Conservation (phyloP, 2,888 invertebrate genomes). For the Drosophila mayaguana region DNA sequence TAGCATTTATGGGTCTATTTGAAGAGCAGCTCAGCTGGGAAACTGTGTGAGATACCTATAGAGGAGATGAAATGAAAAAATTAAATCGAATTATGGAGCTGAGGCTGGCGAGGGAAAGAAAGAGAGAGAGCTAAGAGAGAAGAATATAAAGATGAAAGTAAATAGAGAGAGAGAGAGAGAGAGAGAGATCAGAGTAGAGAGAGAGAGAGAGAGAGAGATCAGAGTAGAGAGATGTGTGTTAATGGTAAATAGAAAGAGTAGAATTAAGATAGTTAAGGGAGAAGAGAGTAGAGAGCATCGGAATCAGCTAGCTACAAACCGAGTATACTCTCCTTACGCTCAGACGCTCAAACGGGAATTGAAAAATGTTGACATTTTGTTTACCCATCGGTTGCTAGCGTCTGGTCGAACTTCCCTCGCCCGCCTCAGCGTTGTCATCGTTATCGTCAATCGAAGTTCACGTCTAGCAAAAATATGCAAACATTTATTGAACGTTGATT, state of each 20-base stretch:
- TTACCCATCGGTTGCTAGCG: conserved; percentile 59
- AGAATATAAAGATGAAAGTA: background rate
- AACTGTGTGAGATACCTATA: too few relatives aligned
- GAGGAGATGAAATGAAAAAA: too few relatives aligned
- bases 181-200: background rate
- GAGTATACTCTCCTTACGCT: background rate
- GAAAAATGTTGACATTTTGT: conserved; percentile 54
- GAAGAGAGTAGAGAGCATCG: background rate
- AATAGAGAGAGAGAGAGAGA: background rate
- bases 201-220: background rate
- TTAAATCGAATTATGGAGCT: too few relatives aligned
- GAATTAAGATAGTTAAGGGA: background rate
- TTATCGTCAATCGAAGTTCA: conserved; percentile 64
- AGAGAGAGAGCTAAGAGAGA: too few relatives aligned
- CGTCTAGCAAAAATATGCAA: conserved; percentile 79
- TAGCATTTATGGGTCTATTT: background rate
- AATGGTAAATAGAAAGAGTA: background rate
- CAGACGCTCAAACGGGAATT: too few relatives aligned
- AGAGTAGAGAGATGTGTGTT: too few relatives aligned
- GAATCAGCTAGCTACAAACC: too few relatives aligned
- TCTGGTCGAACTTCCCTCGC: conserved; percentile 36
- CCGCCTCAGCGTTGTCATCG: conserved; percentile 44
- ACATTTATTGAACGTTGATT: conserved; percentile 81
- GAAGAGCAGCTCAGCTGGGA: background rate
- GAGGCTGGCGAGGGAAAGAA: too few relatives aligned